Conservation (phyloP, 2,797 vertebrate genomes). For the Lepidocolaptes lacrymiger region DNA sequence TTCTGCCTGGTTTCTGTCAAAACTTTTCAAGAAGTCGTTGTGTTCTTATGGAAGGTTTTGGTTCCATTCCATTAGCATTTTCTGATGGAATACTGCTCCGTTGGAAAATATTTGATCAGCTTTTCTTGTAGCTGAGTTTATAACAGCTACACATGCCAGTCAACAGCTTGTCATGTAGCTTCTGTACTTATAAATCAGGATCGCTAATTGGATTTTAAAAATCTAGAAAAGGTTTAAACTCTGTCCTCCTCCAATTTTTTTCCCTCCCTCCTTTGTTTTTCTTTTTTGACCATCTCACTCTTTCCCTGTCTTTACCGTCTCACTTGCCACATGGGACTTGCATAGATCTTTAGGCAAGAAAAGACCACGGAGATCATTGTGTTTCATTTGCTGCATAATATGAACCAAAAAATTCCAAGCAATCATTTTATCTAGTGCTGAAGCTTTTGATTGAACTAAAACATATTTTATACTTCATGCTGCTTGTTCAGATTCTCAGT, state of each 20-base stretch:
- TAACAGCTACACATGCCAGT: constrained; percentile 15
- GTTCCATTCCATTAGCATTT: constrained; percentile 54
- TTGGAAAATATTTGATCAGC: constrained; percentile 53
- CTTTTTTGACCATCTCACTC: neutral
- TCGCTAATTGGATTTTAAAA: neutral
- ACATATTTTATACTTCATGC: neutral
- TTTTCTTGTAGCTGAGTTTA: constrained; percentile 25
- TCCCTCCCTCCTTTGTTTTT: neutral
- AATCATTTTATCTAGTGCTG: neutral
- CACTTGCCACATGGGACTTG: neutral
- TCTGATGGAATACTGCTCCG: constrained; percentile 46
- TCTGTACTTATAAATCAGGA: constrained; percentile 2
- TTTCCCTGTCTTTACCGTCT: neutral
- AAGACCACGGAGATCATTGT: neutral
- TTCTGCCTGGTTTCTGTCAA: constrained; percentile 68
- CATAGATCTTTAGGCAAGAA: neutral
- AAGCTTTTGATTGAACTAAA: neutral
- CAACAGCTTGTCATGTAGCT: constrained; percentile 33
- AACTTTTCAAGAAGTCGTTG: constrained; percentile 48
- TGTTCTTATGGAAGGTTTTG: constrained; percentile 54
- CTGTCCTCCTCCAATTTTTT: neutral
- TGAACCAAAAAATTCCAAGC: neutral
- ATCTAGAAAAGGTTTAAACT: neutral
- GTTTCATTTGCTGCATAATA: neutral
- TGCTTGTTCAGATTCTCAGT: neutral